phyloP scores from a whole-genome alignment of 2,113 vertebrate genomes.

The Pyrgilauda ruficollis region DNA sequence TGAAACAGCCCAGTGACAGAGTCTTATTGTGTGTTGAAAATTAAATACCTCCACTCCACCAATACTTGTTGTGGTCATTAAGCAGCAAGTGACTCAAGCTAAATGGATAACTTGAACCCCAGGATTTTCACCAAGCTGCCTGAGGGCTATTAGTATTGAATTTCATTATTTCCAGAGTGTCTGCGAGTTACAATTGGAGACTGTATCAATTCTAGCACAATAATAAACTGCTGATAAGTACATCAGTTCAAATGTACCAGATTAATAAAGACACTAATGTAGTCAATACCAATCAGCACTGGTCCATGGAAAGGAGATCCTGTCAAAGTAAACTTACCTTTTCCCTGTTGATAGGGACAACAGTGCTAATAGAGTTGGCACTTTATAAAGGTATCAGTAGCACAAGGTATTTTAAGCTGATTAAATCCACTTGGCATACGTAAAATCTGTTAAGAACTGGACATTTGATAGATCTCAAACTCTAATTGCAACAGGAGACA shows the following conservation, averaged over 20 bases:
- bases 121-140: slow-evolving; percentile 17
- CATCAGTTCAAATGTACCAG: slow-evolving; percentile 15
- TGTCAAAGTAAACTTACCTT: slow-evolving; percentile 49
- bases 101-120: slow-evolving; percentile 28
- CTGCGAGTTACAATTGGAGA: neutral
- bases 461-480: slow-evolving; percentile 38
- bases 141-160: slow-evolving; percentile 11
- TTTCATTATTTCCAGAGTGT: slow-evolving; percentile 27
- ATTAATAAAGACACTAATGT: slow-evolving; percentile 44
- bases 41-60: neutral
- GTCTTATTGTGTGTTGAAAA: neutral
- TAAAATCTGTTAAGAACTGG: slow-evolving; percentile 49
- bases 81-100: slow-evolving; percentile 31
- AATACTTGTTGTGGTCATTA: slow-evolving; percentile 23
- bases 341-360: neutral
- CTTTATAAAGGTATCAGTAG: slow-evolving; percentile 25
- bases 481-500: slow-evolving; percentile 1
- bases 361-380: slow-evolving; percentile 37
- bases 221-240: neutral
- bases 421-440: slow-evolving; percentile 22
- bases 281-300: slow-evolving; percentile 19
- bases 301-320: slow-evolving; percentile 10
- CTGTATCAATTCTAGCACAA: neutral
- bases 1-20: neutral
- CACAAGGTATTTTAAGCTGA: slow-evolving; percentile 46